phyloP scores from a whole-genome alignment of 2,797 vertebrate genomes.

The Jordanella pulchra region DNA sequence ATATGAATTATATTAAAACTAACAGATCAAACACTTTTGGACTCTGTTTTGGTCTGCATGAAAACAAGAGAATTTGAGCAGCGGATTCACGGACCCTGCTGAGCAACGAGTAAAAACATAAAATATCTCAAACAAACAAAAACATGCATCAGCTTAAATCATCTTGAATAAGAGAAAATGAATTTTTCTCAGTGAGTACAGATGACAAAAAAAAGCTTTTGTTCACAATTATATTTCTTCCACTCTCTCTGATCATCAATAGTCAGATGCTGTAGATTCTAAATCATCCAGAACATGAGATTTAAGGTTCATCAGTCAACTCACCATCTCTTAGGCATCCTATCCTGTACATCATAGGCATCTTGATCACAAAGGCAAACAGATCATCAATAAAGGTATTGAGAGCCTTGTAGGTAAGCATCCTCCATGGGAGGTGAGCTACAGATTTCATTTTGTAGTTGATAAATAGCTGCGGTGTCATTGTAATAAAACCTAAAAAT shows the following conservation, averaged over 20 bases:
- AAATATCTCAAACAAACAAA: conserved; percentile 10
- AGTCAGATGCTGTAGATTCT: not conserved
- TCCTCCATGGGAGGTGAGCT: conserved; percentile 96
- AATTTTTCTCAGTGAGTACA: not conserved
- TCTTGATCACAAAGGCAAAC: conserved; percentile 97
- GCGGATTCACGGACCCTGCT: not conserved
- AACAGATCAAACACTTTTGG: not conserved
- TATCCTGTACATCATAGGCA: conserved; percentile 99
- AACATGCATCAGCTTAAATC: not conserved
- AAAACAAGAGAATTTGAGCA: not conserved
- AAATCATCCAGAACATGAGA: not conserved
- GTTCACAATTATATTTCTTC: not conserved
- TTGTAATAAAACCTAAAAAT: conserved; percentile 92
- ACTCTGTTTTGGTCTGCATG: not conserved
- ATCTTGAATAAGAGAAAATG: conserved; percentile 11
- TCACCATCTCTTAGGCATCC: conserved; percentile 94
- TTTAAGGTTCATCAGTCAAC: conserved; percentile 21
- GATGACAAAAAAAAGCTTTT: not conserved
- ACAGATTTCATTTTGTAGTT: conserved; percentile 99
- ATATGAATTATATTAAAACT: not conserved
- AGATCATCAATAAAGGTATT: conserved; percentile 99
- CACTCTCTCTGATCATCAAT: not conserved
- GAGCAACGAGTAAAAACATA: conserved; percentile 1
- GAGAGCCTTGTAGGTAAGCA: conserved; percentile 97
- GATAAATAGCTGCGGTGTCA: conserved; percentile 97